Base-by-base conservation (phyloP, 2,888 invertebrate species). In the Ophioninae sp. region DNA sequence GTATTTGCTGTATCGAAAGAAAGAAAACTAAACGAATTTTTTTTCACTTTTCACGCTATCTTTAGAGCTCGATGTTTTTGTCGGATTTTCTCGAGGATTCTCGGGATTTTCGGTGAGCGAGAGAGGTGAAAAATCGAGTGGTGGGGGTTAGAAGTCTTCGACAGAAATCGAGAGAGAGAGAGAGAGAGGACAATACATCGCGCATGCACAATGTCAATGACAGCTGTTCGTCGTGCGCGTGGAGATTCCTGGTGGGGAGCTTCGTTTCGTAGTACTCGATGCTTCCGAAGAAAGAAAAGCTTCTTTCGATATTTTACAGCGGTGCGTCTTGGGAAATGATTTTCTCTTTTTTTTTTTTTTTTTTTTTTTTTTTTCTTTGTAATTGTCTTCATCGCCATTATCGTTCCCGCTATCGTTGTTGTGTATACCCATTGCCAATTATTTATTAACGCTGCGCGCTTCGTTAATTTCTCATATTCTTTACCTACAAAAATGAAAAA, bases 161-260 rank as follows among this genome's bases (percentile, higher is more conserved):
- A 76, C 30, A 59, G 59, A 65, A 59, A 20, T 61, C 51, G 61
- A 82, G 30, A 75, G 39, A 20, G 59, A 61, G 64, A 83, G 74
- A 61, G 63, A 59, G 30, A 65, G 39, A 20, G 58, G 41, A 75
- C 23, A 39, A 56, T 68, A 65, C 64, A 64, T 56, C 63, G 78
- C 61, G 78, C 63, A 74, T 41, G 85, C 87, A 86, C 89, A 90
- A 90, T 90, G 90, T 90, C 91, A 91, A 90, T 91, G 91, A 91
- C 91, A 91, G 91, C 90, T 91, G 90, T 89, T 89, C 86, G 67
- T 68, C 85, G 72, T 81, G 74, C 79, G 67, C 77, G 83, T 79
- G 76, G 78, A 76, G 8, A 56, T 73, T 39, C 20, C 30, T 10
- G 65, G 64, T 3, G 63, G 51, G 30, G 17, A 58, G 78, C 17